Evolutionary conservation across 2,113 vertebrate species (phyloP).

Genomic region (Cranoglanis bouderius): DNA sequence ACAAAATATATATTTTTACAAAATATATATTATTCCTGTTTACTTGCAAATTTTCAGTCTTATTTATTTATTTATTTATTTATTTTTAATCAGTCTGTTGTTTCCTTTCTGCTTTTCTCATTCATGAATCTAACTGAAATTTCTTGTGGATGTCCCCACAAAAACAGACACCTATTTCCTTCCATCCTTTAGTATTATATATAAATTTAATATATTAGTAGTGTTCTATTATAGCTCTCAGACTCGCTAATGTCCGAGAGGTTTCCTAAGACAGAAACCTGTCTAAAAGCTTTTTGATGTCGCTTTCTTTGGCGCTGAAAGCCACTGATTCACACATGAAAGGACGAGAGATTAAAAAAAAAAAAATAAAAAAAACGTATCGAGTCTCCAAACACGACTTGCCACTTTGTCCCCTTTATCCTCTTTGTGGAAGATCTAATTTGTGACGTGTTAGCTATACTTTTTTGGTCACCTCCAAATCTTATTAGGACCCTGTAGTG

Average conservation of each 20-base stretch:
- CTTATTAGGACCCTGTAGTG: background rate
- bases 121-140: background rate
- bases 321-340: constrained; percentile 40
- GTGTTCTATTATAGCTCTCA: constrained; percentile 1
- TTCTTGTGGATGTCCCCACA: background rate
- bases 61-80: no score
- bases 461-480: background rate
- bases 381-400: constrained; percentile 16
- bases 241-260: constrained; percentile 21
- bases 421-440: background rate
- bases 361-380: background rate
- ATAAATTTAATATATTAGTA: background rate
- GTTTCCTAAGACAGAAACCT: constrained; percentile 5
- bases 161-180: background rate
- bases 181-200: background rate
- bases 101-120: background rate
- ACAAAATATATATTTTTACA: background rate
- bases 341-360: constrained; percentile 17
- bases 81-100: background rate
- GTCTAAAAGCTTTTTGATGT: constrained; percentile 56
- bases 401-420: constrained; percentile 38
- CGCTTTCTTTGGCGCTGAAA: constrained; percentile 25
- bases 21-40: no score
- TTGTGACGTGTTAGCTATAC: background rate
- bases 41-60: no score